phyloP scores from a whole-genome alignment of 1,140 invertebrate genomes.

The Gerris buenoi region DNA sequence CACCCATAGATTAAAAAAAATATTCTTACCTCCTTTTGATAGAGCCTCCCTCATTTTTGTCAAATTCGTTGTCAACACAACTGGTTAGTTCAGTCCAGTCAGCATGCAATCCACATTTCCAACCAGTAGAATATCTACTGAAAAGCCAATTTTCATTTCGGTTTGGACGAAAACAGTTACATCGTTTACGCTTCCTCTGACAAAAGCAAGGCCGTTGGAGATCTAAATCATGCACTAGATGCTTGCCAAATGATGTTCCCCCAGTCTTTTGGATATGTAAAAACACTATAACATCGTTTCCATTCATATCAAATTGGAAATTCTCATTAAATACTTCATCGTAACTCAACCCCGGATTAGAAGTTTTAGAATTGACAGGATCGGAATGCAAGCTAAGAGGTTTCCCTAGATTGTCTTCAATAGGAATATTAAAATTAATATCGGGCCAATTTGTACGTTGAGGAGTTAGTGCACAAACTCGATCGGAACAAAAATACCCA shows the following conservation, averaged over 20 bases:
- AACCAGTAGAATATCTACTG: conserved; percentile 94
- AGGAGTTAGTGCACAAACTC: conserved; percentile 57
- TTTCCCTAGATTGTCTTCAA: conserved; percentile 39
- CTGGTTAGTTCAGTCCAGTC: conserved; percentile 93
- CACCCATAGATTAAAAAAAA: no score
- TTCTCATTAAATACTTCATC: conserved; percentile 73
- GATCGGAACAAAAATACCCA: conserved; percentile 75
- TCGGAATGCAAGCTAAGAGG: conserved; percentile 33
- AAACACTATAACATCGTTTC: conserved; percentile 93
- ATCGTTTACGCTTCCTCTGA: conserved; percentile 68
- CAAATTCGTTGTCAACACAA: conserved; percentile 73
- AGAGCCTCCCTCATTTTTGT: conserved; percentile 65
- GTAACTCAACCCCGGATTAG: conserved; percentile 40
- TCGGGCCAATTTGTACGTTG: conserved; percentile 30
- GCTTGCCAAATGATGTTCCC: conserved; percentile 82
- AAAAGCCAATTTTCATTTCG: conserved; percentile 91
- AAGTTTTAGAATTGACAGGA: conserved; percentile 31
- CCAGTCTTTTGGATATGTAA: conserved; percentile 95
- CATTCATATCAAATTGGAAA: conserved; percentile 74
- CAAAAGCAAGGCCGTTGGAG: conserved; percentile 74
- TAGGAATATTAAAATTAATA: conserved; percentile 24
- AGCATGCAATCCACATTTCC: conserved; percentile 96
- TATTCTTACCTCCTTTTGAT: conserved; percentile 44
- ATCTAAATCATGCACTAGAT: conserved; percentile 85
- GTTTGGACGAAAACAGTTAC: conserved; percentile 82